These are phyloP conservation scores for Camponotus vicinus DNA, from an alignment of 1,140 invertebrate species.

Conservation along the genomic window DNA sequence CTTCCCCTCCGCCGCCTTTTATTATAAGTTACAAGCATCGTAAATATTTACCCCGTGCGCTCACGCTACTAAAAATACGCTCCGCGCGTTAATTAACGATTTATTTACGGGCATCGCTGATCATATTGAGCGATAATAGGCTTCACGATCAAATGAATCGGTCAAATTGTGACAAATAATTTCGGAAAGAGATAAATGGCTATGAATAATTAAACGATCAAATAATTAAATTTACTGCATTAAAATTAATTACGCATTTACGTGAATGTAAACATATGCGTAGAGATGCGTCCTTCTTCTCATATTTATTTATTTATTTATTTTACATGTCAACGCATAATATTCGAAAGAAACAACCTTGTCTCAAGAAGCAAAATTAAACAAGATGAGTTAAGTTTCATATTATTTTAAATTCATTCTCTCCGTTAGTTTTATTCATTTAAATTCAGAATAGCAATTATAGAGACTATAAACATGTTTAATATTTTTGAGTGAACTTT, in stretches of 20 bases:
- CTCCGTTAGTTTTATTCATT: not conserved
- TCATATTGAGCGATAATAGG: not conserved
- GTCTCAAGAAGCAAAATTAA: not conserved
- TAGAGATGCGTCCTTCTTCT: not conserved
- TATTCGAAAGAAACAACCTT: not conserved
- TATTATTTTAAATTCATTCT: not conserved
- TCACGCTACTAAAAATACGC: conserved; percentile 22
- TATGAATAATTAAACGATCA: not conserved
- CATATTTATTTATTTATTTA: not conserved
- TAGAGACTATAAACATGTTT: not conserved
- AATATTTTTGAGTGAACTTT: not conserved
- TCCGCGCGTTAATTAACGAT: conserved; percentile 35
- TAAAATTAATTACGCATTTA: not conserved
- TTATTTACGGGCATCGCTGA: conserved; percentile 29
- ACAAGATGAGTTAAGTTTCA: not conserved
- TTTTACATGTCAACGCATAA: not conserved
- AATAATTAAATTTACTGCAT: not conserved
- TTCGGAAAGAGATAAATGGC: not conserved
- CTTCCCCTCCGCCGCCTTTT: conserved; percentile 28
- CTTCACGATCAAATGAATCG: not conserved
- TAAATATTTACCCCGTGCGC: conserved; percentile 38
- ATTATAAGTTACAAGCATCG: conserved; percentile 45
- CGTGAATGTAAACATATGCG: not conserved
- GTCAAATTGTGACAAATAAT: not conserved
- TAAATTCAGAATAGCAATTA: not conserved